Base-by-base conservation (phyloP, 64 coral and sea anemone genomes). In the Stylophora pistillata region DNA sequence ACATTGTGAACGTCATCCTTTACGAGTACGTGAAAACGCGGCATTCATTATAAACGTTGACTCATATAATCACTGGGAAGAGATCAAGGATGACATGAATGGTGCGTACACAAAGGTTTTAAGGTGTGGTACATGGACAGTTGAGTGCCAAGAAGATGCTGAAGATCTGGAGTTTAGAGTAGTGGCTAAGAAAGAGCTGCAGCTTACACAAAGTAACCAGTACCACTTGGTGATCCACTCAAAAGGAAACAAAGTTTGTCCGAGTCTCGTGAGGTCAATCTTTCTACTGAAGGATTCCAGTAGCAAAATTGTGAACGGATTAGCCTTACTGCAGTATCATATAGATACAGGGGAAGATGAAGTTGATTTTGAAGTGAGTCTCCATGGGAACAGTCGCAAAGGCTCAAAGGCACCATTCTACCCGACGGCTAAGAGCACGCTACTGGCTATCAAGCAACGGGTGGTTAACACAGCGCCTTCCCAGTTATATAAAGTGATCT, bases 51-150 rank as follows among this genome's bases (percentile, higher is more conserved):
- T 92, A 78, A 62, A 72, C 20, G 52, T 53, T 12, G 11, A 17
- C 30, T 78, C 74, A 16, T 62, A 53, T n/a, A 87, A 87, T 23
- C 75, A 92, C 63, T 92, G 90, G 90, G 82, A 92, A 28, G 90
- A 92, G 18, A 72, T 92, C 54, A 86, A 92, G 54, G 82, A 86
- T 86, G 83, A 92, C 64, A 86, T 92, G 82, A 92, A 87, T 52
- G 83, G 82, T 37, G 59, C 83, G 13, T 92, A 92, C 61, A 87
- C 72, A 18, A 92, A 79, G n/a, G 26, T 87, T n/a, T 30, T 92
- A 14, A 63, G 90, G 31, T 92, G 82, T 87, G 34, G 60, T n/a
- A 72, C 23, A 9, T 92, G 90, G 83, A 92, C 90, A n/a, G 83
- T 92, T 28, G 70, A 85, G 60, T 91, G 79, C 56, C 78, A 85